phyloP scores from a whole-genome alignment of 2,888 invertebrate species.

The Lucinisca nassula region DNA sequence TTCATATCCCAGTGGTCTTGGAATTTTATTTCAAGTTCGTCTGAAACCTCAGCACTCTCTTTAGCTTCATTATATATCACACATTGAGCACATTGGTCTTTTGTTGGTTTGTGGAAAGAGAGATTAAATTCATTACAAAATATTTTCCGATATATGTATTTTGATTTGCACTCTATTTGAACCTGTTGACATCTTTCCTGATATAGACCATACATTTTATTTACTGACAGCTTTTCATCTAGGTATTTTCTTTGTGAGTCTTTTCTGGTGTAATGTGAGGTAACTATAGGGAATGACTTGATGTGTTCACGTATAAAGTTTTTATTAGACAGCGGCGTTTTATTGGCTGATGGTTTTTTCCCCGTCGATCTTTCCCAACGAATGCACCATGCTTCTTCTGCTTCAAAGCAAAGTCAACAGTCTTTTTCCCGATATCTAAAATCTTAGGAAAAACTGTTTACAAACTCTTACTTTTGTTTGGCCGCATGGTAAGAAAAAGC shows the following conservation, averaged over 20 bases:
- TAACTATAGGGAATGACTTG: conserved; percentile 21
- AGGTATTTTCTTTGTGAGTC: not conserved
- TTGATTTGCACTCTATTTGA: conserved; percentile 9
- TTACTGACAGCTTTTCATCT: conserved; percentile 13
- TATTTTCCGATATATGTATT: conserved; percentile 38
- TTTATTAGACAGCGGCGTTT: conserved; percentile 19
- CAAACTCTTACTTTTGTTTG: conserved; percentile 56
- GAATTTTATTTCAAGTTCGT: not conserved
- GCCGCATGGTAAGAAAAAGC: not conserved
- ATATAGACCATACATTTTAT: conserved; percentile 31
- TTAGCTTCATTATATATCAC: not conserved
- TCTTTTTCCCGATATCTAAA: conserved; percentile 55
- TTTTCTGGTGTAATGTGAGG: no score
- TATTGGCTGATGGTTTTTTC: conserved; percentile 33
- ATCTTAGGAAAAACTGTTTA: conserved; percentile 47
- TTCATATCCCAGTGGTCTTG: not conserved
- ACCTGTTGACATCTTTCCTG: conserved; percentile 36
- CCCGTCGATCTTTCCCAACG: conserved; percentile 36
- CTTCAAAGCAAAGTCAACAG: conserved; percentile 44
- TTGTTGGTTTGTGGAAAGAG: conserved; percentile 59
- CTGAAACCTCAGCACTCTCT: not conserved
- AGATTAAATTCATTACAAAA: conserved; percentile 57
- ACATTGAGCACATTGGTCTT: conserved; percentile 60
- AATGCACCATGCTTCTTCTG: conserved; percentile 44
- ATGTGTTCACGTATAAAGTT: conserved; percentile 25